Evolutionary conservation across 2,113 vertebrate species (phyloP).

Genomic region (Rhipidura dahli): DNA sequence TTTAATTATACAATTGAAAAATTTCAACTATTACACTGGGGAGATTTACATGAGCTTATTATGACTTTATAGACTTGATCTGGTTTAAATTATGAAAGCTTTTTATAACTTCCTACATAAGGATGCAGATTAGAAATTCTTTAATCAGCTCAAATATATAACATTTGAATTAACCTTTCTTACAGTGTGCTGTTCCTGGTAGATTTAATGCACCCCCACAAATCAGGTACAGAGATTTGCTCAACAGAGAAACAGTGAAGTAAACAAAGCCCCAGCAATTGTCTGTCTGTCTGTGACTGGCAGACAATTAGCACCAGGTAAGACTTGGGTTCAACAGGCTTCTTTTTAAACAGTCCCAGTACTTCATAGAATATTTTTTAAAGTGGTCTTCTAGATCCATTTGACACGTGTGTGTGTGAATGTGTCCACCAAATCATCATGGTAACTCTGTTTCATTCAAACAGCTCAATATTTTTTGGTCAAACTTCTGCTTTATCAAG

Average conservation of each 20-base stretch:
- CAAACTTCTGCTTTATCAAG: background rate
- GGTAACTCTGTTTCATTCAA: background rate
- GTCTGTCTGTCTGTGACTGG: too few relatives aligned
- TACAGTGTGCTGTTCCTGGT: background rate
- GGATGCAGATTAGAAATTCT: constrained; percentile 17
- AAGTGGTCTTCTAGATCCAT: background rate
- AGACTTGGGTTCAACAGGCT: background rate
- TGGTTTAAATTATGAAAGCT: constrained; percentile 31
- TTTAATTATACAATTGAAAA: constrained; percentile 31
- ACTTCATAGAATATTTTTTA: background rate
- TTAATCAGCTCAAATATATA: constrained; percentile 12
- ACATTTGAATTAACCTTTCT: background rate
- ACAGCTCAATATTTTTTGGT: background rate
- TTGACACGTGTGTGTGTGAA: background rate
- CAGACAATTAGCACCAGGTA: background rate
- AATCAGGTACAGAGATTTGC: background rate
- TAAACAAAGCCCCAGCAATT: background rate
- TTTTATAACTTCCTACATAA: constrained; percentile 1
- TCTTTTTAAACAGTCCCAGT: background rate
- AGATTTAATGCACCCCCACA: background rate
- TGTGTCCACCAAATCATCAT: background rate
- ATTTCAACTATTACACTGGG: background rate
- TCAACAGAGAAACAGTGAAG: background rate
- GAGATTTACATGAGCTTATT: constrained; percentile 19
- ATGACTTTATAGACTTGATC: constrained; percentile 25